Evolutionary conservation across 2,888 invertebrate genomes (phyloP), one percentile per base, ranked within the genome.

Genomic region (Lasioglossum figueresi): DNA sequence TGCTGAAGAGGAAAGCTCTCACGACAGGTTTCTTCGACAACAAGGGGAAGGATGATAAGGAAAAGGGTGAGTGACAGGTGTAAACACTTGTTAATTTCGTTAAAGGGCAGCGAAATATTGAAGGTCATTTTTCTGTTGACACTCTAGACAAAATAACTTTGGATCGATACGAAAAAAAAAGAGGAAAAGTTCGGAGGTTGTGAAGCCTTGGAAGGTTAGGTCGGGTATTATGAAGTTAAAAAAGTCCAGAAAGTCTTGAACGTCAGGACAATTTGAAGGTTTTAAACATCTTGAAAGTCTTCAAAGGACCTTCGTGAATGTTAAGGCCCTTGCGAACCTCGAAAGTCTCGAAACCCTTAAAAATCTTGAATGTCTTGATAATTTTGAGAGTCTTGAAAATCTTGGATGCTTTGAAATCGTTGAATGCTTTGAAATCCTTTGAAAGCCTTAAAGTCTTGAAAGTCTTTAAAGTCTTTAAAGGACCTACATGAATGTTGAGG

Each of bases 1-100:
- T 98, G 86, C 96, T 98, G 88, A 99, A 98, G 95, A 96, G 98
- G 94, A 98, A 98, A 94, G 98, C 98, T 0, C 96, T 98, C 81
- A 98, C 99, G 66, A 98, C 98, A 0, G 97, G 98, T 82, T 97
- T 98, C 95, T 98, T 98, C 94, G 98, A 98, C 94, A 96, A 97
- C 87, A 97, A 97, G 91, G 96, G 97, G 90, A 96, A 96, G 90
- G 97, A 97, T 84, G 97, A 97, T 91, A 96, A 96, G 91, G 97
- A 97, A 89, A 97, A 97, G 95, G 97, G 97, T 96, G 88, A 95
- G 95, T 91, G 31, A n/a, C 14, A 34, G 14, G 43, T 27, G 31
- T 16, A 66, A 63, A 84, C 40, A 12, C 19, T 45, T 52, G 66
- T 79, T 74, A 48, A 43, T 66, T 66, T 66, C 6, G 66, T 66